phyloP scores from a whole-genome alignment of 2,888 invertebrate species.

The Cistogaster globosa region DNA sequence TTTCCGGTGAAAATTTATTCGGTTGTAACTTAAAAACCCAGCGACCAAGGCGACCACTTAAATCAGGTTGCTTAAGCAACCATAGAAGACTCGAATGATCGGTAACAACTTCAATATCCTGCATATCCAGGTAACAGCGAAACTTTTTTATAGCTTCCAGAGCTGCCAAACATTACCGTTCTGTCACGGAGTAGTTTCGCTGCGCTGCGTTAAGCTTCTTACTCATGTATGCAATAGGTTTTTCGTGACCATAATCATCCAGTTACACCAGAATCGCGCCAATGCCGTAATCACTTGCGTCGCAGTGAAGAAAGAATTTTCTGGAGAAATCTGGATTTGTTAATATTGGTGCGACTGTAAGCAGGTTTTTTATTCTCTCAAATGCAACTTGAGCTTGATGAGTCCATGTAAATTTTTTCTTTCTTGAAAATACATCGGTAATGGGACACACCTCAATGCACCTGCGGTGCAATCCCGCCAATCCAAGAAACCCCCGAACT shows the following conservation, averaged over 20 bases:
- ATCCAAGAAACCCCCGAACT: slow-evolving; percentile 44
- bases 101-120: too few species aligned
- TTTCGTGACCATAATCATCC: too few species aligned
- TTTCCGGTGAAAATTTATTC: slow-evolving; percentile 32
- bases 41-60: too few species aligned
- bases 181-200: neutral
- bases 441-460: too few species aligned
- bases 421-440: slow-evolving; percentile 26
- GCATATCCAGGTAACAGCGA: too few species aligned
- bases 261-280: too few species aligned
- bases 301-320: neutral
- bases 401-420: slow-evolving; percentile 22
- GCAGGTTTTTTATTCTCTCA: neutral
- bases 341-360: neutral
- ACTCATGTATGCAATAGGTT: slow-evolving; percentile 10
- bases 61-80: neutral
- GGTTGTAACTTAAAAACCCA: neutral
- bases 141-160: too few species aligned
- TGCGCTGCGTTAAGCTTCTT: neutral
- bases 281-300: too few species aligned
- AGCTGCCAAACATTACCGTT: neutral
- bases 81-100: too few species aligned
- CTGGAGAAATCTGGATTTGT: slow-evolving; percentile 17
- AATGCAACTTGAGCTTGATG: neutral
- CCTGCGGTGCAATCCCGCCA: neutral